Percentiles rank a stretch among this genome's conserved stretches.
These are phyloP conservation scores for Scelioninae gen. 2 DNA, from an alignment of 2,888 invertebrate genomes.

Conservation along the genomic window DNA sequence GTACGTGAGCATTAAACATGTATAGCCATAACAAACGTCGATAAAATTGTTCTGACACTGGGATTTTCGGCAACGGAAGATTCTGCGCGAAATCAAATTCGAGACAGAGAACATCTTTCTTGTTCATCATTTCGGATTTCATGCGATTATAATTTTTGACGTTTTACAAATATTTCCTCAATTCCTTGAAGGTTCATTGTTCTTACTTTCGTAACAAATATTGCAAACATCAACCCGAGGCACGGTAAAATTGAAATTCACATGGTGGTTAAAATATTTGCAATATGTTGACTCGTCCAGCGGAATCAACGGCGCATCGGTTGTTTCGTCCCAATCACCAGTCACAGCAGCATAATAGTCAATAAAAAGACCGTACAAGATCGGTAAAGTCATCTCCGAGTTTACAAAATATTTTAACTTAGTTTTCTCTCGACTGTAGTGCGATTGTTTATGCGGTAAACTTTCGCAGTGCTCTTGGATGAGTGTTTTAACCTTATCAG, in stretches of 20 bases:
- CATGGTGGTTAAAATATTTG: constrained; percentile 42
- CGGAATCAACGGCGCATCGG: no score
- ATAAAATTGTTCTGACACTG: constrained; percentile 32
- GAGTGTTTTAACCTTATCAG: constrained; percentile 25
- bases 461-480: constrained; percentile 34
- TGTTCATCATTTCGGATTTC: constrained; percentile 21
- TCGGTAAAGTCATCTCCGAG: constrained; percentile 1
- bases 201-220: constrained; percentile 3
- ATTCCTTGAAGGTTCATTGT: not conserved
- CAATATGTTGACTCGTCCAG: constrained; percentile 30
- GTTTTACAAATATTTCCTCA: not conserved
- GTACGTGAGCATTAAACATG: constrained; percentile 39
- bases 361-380: not conserved
- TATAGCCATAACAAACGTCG: constrained; percentile 39
- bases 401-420: constrained; percentile 41
- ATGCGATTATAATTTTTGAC: not conserved
- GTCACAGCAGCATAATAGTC: constrained; percentile 9
- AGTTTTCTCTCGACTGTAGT: constrained; percentile 17
- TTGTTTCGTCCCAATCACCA: not conserved
- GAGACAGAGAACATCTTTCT: constrained; percentile 10
- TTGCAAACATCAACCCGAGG: constrained; percentile 35
- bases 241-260: constrained; percentile 27
- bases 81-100: constrained; percentile 46
- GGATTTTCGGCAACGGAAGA: constrained; percentile 26
- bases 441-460: constrained; percentile 38